Conservation (phyloP, 2,797 vertebrate genomes). For the Circus cinereus region DNA sequence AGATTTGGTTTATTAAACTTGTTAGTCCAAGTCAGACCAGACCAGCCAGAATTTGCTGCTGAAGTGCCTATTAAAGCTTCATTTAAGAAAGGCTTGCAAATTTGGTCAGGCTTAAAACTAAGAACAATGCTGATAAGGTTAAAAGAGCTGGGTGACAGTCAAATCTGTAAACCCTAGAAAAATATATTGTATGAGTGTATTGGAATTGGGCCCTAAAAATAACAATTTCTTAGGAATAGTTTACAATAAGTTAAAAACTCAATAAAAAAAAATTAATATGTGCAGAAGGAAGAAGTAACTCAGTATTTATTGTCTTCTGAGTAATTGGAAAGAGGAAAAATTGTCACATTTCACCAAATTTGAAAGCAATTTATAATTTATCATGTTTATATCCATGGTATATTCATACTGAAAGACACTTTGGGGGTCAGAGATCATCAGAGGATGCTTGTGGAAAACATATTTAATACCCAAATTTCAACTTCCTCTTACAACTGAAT, state of each 20-base stretch:
- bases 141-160: background rate
- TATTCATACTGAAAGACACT: background rate
- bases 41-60: background rate
- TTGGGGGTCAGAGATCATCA: background rate
- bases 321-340: background rate
- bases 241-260: background rate
- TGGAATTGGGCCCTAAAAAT: background rate
- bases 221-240: background rate
- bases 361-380: background rate
- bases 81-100: background rate
- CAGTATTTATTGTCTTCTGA: background rate
- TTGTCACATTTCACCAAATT: background rate
- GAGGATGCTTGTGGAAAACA: background rate
- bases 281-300: background rate
- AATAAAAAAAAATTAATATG: background rate
- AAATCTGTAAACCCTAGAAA: background rate
- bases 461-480: background rate
- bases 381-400: background rate
- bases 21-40: background rate
- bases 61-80: background rate
- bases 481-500: background rate
- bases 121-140: background rate
- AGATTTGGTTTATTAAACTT: background rate
- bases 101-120: background rate
- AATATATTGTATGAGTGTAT: background rate